Base-by-base conservation (phyloP, 1,140 invertebrate species). In the Calephelis nemesis region DNA sequence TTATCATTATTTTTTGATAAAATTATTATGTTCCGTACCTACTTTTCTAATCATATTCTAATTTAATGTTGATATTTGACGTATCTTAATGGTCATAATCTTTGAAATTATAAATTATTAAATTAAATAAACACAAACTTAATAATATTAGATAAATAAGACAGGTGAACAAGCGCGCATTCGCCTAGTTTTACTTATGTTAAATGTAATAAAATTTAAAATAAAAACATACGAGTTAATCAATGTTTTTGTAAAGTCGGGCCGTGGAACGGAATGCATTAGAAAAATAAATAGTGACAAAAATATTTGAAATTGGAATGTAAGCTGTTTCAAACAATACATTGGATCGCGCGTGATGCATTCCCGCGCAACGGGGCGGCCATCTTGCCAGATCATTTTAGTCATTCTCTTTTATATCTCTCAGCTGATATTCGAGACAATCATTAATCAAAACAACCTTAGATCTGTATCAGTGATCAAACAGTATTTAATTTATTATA, bases 401-500 rank as follows among this genome's bases (percentile, higher is more conserved):
- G 74, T 71, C 74, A 50, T 65, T 65, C 65, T 54, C 72, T 64
- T 79, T 69, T 70, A 69, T 70, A 76, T 82, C 78, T 78, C 72
- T 73, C 67, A 67, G 74, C 73, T 72, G 75, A 84, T 75, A 82
- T 84, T 79, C 81, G 75, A 74, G 75, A 84, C 78, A 82, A 76
- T 76, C 82, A 90, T 89, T 85, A 87, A 89, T 91, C 88, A 89
- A 83, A 79, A 79, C 77, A 75, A 80, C 76, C 79, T 77, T 70
- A 83, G 82, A 89, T 88, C 76, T 75, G 76, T 87, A 91, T 88
- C 85, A 70, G 68, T 66, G 78, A 87, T 87, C 86, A 85, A 88
- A 87, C 82, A 87, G 78, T 85, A 81, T 87, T 89, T 84, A 89
- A 89, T 88, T 87, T 88, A 89, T 89, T 77, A 87, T 77, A 69